Percentiles rank a stretch among this genome's conserved stretches.
phyloP scores from a whole-genome alignment of 1,140 invertebrate species.

The Drosophila carrolli region DNA sequence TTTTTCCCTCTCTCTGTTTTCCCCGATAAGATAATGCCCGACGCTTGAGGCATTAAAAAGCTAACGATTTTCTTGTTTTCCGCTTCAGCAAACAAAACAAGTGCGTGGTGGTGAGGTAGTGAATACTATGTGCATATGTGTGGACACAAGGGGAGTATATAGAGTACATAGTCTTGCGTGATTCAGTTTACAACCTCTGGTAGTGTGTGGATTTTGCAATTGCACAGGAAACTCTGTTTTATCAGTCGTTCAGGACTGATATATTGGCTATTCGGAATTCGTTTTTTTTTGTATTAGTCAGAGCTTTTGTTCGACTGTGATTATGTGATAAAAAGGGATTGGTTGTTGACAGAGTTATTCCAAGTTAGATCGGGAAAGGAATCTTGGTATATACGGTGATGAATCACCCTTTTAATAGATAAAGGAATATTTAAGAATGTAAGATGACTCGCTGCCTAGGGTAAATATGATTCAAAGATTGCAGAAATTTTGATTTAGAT shows the following conservation, averaged over 20 bases:
- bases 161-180: constrained; percentile 37
- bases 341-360: background rate
- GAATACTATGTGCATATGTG: constrained; percentile 5
- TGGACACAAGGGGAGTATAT: constrained; percentile 4
- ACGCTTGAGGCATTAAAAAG: constrained; percentile 60
- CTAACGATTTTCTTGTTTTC: constrained; percentile 61
- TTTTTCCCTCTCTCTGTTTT: constrained; percentile 19
- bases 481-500: no score
- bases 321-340: constrained; percentile 10
- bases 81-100: constrained; percentile 61
- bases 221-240: constrained; percentile 27
- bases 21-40: constrained; percentile 65
- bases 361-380: background rate
- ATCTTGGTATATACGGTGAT: background rate
- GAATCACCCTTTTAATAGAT: background rate
- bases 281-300: constrained; percentile 28
- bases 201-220: constrained; percentile 28
- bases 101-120: constrained; percentile 30
- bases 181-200: constrained; percentile 66
- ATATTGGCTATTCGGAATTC: constrained; percentile 29
- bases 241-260: constrained; percentile 18
- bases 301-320: constrained; percentile 10
- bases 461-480: background rate
- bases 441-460: background rate
- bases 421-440: background rate